A percentile compares a stretch with the other conserved stretches of the same genome.
Evolutionary conservation across 2,113 vertebrate genomes (phyloP).

Genomic region (Rhynchomys soricoides): DNA sequence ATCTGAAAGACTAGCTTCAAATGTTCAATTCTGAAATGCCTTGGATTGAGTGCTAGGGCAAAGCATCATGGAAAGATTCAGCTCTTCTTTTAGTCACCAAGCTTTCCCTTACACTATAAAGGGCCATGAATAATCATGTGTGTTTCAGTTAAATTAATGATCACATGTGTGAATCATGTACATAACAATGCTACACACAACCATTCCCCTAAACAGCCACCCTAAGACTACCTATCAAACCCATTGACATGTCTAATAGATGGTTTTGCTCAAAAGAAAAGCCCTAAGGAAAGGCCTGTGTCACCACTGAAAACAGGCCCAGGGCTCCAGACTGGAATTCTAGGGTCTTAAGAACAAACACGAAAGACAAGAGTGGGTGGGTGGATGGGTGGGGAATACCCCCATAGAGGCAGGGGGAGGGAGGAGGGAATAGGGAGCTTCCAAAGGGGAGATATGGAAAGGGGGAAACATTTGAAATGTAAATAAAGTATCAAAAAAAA

Average conservation of each 20-base stretch:
- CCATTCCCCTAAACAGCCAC: not conserved
- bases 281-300: not conserved
- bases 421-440: too few relatives aligned
- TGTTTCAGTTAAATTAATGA: not conserved
- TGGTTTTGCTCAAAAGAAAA: not conserved
- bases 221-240: not conserved
- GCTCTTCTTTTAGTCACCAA: not conserved
- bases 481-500: too few relatives aligned
- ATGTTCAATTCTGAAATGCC: not conserved
- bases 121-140: not conserved
- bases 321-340: not conserved
- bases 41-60: not conserved
- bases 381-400: too few relatives aligned
- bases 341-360: not conserved
- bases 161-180: not conserved
- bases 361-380: too few relatives aligned
- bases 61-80: not conserved
- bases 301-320: not conserved
- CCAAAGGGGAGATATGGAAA: too few relatives aligned
- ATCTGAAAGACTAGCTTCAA: not conserved
- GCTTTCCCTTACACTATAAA: not conserved
- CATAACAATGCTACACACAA: not conserved
- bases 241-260: not conserved
- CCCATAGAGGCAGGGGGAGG: too few relatives aligned
- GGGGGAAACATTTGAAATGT: too few relatives aligned